A percentile compares a stretch with the other conserved stretches of the same genome.
phyloP scores from a whole-genome alignment of 1,140 invertebrate genomes.

The Polyergus mexicanus region DNA sequence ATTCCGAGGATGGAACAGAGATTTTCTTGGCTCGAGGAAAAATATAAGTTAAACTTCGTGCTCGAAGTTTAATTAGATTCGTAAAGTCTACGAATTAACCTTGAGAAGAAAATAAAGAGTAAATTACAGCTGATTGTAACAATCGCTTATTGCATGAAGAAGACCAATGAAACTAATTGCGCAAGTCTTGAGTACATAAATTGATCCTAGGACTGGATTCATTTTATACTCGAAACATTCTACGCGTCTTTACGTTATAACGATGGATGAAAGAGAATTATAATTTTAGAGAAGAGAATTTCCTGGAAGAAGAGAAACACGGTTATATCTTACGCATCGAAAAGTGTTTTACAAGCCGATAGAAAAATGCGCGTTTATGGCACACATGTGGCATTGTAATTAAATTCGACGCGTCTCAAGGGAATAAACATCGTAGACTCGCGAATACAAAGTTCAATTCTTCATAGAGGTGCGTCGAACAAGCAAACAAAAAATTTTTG shows the following conservation, averaged over 20 bases:
- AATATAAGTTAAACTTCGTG: neutral
- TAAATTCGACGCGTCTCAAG: conserved; percentile 1
- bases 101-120: conserved; percentile 8
- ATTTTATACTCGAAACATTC: conserved; percentile 18
- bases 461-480: conserved; percentile 15
- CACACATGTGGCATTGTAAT: conserved; percentile 23
- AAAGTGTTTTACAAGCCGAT: neutral
- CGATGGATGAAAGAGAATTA: neutral
- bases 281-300: conserved; percentile 12
- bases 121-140: neutral
- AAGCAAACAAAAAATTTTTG: conserved; percentile 12
- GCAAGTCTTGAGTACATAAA: neutral
- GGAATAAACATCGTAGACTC: conserved; percentile 29
- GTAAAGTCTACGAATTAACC: neutral
- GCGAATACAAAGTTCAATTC: conserved; percentile 41
- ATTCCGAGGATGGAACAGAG: neutral
- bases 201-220: neutral
- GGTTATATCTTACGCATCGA: neutral
- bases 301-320: neutral
- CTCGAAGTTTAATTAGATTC: conserved; percentile 1
- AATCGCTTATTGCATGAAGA: conserved; percentile 1
- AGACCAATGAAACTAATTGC: conserved; percentile 17
- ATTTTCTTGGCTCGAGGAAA: neutral
- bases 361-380: neutral
- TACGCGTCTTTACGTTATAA: neutral